Conservation (phyloP, 2,888 invertebrate species). For the Belgica antarctica region DNA sequence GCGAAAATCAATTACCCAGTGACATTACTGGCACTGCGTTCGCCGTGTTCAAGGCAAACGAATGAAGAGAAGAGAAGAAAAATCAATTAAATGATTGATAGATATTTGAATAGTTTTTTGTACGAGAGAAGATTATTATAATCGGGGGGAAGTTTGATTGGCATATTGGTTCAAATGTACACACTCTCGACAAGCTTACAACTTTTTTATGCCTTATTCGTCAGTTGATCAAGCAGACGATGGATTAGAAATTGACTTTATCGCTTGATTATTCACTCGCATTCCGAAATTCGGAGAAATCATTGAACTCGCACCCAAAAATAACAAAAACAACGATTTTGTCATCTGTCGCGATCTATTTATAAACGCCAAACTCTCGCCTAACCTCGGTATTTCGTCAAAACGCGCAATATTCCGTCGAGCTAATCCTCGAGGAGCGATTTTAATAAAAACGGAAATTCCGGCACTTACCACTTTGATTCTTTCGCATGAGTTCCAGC, state of each 20-base stretch:
- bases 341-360: conserved; percentile 38
- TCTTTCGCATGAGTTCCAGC: conserved; percentile 37
- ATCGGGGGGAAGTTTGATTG: conserved; percentile 29
- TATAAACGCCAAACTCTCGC: not conserved
- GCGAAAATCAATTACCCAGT: no score
- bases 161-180: conserved; percentile 38
- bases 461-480: conserved; percentile 39
- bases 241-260: conserved; percentile 30
- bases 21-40: no score
- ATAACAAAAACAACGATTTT: conserved; percentile 16
- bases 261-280: conserved; percentile 11
- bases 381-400: no score
- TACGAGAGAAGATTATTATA: conserved; percentile 34
- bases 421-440: not conserved
- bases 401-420: not conserved
- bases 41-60: not conserved
- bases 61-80: not conserved
- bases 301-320: conserved; percentile 37
- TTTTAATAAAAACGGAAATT: conserved; percentile 33
- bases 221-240: not conserved
- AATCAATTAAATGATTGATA: conserved; percentile 40
- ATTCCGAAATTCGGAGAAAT: not conserved
- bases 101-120: conserved; percentile 29
- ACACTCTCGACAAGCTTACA: conserved; percentile 25
- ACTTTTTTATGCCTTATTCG: conserved; percentile 8